Evolutionary conservation across 2,888 invertebrate genomes (phyloP).

Genomic region (Rambutsinella grinnellia): DNA sequence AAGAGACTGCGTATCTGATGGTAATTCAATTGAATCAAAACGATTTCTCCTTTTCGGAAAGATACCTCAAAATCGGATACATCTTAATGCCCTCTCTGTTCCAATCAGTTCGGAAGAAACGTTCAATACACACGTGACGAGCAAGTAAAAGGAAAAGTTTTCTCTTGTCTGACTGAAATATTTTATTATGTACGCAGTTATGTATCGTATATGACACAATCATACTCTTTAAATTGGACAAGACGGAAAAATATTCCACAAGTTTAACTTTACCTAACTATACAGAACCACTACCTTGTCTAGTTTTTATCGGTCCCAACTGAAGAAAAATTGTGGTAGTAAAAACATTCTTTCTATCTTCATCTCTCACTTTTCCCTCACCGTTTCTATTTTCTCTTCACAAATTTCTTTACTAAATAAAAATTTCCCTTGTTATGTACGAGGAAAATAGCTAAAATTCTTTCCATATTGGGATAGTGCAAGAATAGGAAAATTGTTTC

Average conservation of each 20-base stretch:
- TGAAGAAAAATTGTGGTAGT: conserved; percentile 42
- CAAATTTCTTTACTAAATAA: not conserved
- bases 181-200: too few relatives aligned
- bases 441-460: too few relatives aligned
- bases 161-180: too few relatives aligned
- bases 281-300: conserved; percentile 17
- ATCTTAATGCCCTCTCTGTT: not conserved
- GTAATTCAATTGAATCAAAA: too few relatives aligned
- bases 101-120: too few relatives aligned
- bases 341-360: conserved; percentile 21
- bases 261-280: too few relatives aligned
- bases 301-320: conserved; percentile 49
- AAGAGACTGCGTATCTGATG: too few relatives aligned
- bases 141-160: too few relatives aligned
- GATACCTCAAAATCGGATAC: conserved; percentile 14
- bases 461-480: too few relatives aligned
- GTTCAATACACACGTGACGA: too few relatives aligned
- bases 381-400: not conserved
- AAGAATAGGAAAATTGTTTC: too few relatives aligned
- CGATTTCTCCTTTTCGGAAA: not conserved
- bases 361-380: not conserved
- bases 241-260: conserved; percentile 28
- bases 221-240: conserved; percentile 38
- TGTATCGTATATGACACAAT: conserved; percentile 40
- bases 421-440: not conserved